Evolutionary conservation across 2,888 invertebrate genomes (phyloP), one percentile per base, ranked within the genome.

Genomic region (Argynnis bischoffii): DNA sequence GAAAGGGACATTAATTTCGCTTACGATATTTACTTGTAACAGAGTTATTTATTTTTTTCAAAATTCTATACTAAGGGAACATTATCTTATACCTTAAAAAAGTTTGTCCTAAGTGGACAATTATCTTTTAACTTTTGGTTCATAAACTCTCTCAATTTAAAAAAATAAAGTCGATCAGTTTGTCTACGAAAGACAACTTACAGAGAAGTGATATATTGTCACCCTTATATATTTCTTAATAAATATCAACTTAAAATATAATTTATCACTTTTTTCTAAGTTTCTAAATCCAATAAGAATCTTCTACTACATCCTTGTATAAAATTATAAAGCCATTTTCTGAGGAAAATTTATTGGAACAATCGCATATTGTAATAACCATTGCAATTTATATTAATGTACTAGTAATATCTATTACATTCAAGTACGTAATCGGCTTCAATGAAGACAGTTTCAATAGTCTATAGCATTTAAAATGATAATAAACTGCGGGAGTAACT

Each of bases 371-470:
- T 8, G 8, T 46, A 61, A 51, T 51, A 61, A 51, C 61, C 26
- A 18, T 51, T 46, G 16, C 66, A 54, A 66, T 66, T 60, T 60
- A 51, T 66, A 60, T 35, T 54, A 66, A 35, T 54, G 54, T 66
- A 54, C 47, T 16, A 66, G 48, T 15, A 47, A 31, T 59, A 57
- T 48, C 57, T 55, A 66, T 47, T 67, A 66, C 71, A 68, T 71
- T 73, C 69, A 67, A 41, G 75, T 76, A 75, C 78, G 78, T 76
- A 66, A 70, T 66, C 69, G 69, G 69, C 67, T 71, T 69, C 66
- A 59, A 51, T 64, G 63, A 70, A 57, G 67, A 55, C 67, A 71
- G 63, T 66, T 65, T 56, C 67, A 63, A 69, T 63, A 63, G 55
- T 41, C 56, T 63, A 68, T 66, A 65, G 57, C 60, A 65, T 67